Conservation (phyloP, 2,797 vertebrate species). For the Enteromius viviparus region DNA sequence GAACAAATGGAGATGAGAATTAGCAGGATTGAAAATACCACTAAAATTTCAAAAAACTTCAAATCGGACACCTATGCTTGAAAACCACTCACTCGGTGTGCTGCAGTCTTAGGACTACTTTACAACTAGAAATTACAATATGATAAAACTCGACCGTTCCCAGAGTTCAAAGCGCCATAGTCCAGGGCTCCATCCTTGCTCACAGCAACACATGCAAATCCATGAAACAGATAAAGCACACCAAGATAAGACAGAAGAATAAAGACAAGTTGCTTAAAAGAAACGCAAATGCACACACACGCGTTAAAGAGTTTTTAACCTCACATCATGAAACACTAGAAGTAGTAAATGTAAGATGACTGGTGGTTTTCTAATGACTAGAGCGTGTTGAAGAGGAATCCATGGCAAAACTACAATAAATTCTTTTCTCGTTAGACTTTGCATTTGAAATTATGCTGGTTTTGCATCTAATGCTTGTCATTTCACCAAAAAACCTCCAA, state of each 20-base stretch:
- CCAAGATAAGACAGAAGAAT: constrained; percentile 8
- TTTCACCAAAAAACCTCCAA: background rate
- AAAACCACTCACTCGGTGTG: constrained; percentile 19
- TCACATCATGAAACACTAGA: constrained; percentile 44
- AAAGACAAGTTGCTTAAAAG: background rate
- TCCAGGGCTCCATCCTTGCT: constrained; percentile 38
- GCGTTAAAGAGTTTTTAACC: constrained; percentile 30
- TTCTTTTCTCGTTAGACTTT: background rate
- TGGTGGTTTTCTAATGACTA: constrained; percentile 2
- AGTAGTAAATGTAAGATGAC: constrained; percentile 34
- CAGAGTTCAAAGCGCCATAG: constrained; percentile 37
- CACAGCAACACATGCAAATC: constrained; percentile 43
- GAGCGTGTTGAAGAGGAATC: constrained; percentile 18
- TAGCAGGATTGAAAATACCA: constrained; percentile 29
- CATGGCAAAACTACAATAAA: constrained; percentile 50
- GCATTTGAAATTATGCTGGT: constrained; percentile 19
- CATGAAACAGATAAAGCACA: constrained; percentile 27
- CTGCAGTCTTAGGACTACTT: constrained; percentile 18
- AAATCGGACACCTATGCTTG: constrained; percentile 5
- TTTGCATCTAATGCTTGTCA: constrained; percentile 16
- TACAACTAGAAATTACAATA: constrained; percentile 34
- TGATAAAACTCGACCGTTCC: constrained; percentile 45
- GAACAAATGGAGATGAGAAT: constrained; percentile 34
- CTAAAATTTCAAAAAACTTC: constrained; percentile 18
- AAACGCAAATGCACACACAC: constrained; percentile 29